A percentile compares a stretch with the other conserved stretches of the same genome.
These are phyloP conservation scores for Cephus pulcher DNA, from an alignment of 2,888 invertebrate species.

Conservation along the genomic window DNA sequence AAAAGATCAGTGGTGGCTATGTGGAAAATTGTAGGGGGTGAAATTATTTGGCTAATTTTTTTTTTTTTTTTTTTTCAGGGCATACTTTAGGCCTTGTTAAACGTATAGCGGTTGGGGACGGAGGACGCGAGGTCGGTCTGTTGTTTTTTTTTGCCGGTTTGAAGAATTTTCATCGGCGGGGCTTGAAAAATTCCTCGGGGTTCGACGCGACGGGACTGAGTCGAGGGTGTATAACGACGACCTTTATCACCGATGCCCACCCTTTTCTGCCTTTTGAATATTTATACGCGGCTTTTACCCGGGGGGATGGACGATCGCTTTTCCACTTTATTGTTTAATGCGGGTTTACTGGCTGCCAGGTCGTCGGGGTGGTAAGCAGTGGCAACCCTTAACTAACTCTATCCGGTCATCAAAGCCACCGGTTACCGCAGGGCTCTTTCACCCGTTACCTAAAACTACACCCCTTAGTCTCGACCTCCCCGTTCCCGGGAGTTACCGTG, in stretches of 20 bases:
- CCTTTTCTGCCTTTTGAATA: conserved; percentile 35
- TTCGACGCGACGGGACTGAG: conserved; percentile 25
- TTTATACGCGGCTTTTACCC: conserved; percentile 16
- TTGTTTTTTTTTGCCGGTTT: neutral
- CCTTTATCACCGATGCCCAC: conserved; percentile 32
- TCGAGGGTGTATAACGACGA: conserved; percentile 25
- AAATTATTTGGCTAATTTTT: neutral
- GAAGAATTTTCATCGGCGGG: neutral
- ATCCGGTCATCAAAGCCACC: neutral
- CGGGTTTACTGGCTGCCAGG: conserved; percentile 31
- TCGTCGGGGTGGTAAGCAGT: neutral
- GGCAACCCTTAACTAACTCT: neutral
- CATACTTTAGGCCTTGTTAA: neutral
- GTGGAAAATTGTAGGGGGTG: neutral
- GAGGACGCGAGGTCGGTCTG: neutral
- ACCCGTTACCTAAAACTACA: neutral
- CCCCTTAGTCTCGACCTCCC: neutral
- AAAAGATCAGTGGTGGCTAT: neutral
- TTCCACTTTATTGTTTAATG: conserved; percentile 51
- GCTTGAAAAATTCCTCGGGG: conserved; percentile 17
- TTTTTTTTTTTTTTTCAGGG: too few species aligned
- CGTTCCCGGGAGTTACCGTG: neutral
- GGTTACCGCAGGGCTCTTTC: neutral
- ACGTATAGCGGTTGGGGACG: neutral
- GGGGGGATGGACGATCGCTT: conserved; percentile 46